These are phyloP conservation scores for Eurytoma adleriae DNA, from an alignment of 2,888 invertebrate species.

Conservation along the genomic window DNA sequence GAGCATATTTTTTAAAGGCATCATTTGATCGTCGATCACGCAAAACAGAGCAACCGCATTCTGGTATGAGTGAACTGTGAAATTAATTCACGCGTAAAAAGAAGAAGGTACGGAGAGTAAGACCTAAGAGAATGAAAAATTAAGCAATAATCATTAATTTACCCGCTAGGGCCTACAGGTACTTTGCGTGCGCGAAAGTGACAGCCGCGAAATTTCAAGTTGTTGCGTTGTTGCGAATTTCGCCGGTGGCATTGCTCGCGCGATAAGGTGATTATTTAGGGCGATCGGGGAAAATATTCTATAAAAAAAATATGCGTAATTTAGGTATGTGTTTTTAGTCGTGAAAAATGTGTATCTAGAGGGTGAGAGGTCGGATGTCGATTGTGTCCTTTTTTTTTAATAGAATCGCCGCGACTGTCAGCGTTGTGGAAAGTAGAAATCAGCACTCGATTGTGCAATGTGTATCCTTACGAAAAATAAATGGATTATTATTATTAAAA, in stretches of 20 bases:
- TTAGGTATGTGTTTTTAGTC: background rate
- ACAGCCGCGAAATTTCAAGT: constrained; percentile 60
- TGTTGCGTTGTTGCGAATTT: constrained; percentile 65
- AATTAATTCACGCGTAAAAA: background rate
- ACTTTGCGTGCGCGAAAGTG: background rate
- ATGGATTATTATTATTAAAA: constrained; percentile 52
- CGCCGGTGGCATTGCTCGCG: constrained; percentile 47
- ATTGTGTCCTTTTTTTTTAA: constrained; percentile 11
- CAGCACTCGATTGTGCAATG: constrained; percentile 30
- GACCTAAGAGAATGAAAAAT: background rate
- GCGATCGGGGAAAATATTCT: background rate
- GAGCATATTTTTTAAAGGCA: background rate
- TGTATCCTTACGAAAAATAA: constrained; percentile 52
- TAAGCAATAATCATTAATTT: no score
- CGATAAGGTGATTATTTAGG: background rate
- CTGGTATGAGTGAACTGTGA: background rate
- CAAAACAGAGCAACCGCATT: constrained; percentile 7
- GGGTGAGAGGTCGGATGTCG: background rate
- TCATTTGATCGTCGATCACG: constrained; percentile 3
- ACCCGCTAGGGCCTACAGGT: background rate
- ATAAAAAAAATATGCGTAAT: constrained; percentile 10
- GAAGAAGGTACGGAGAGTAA: background rate
- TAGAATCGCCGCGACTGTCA: constrained; percentile 19
- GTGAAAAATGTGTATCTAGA: background rate
- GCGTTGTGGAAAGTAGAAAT: constrained; percentile 28